phyloP scores from a whole-genome alignment of 1,140 invertebrate genomes.

The Nebria ingens region DNA sequence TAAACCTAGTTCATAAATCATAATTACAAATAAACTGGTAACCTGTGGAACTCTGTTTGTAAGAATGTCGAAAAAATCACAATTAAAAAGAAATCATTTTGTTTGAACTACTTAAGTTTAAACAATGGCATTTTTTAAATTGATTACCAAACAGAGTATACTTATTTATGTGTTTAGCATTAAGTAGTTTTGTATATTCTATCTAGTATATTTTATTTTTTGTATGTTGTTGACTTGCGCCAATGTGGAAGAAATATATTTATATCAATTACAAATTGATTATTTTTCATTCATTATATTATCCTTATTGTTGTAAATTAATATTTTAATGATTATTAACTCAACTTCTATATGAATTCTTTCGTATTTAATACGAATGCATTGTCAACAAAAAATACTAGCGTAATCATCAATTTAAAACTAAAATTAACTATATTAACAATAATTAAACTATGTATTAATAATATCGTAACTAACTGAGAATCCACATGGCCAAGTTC shows the following conservation, averaged over 20 bases:
- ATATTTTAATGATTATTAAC: background rate
- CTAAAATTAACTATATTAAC: constrained; percentile 18
- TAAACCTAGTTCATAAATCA: background rate
- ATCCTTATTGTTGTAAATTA: constrained; percentile 1
- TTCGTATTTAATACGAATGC: background rate
- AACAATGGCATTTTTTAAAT: background rate
- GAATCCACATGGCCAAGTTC: constrained; percentile 32
- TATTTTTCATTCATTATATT: background rate
- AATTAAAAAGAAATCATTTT: too few species aligned
- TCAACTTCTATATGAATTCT: background rate
- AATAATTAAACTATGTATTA: constrained; percentile 16
- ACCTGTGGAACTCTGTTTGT: constrained; percentile 4
- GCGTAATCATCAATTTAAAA: constrained; percentile 12
- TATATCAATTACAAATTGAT: constrained; percentile 24
- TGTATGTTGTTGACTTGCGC: constrained; percentile 35
- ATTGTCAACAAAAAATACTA: constrained; percentile 16
- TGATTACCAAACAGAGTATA: constrained; percentile 1
- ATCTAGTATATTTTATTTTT: constrained; percentile 31
- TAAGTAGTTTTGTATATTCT: constrained; percentile 27
- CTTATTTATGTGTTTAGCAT: constrained; percentile 6
- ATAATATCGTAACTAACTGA: constrained; percentile 6
- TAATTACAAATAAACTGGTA: background rate
- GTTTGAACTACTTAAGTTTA: background rate
- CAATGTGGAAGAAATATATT: constrained; percentile 36
- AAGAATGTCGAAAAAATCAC: too few species aligned